Conservation (phyloP, 2,797 vertebrate genomes). For the Pantherophis alleghaniensis region DNA sequence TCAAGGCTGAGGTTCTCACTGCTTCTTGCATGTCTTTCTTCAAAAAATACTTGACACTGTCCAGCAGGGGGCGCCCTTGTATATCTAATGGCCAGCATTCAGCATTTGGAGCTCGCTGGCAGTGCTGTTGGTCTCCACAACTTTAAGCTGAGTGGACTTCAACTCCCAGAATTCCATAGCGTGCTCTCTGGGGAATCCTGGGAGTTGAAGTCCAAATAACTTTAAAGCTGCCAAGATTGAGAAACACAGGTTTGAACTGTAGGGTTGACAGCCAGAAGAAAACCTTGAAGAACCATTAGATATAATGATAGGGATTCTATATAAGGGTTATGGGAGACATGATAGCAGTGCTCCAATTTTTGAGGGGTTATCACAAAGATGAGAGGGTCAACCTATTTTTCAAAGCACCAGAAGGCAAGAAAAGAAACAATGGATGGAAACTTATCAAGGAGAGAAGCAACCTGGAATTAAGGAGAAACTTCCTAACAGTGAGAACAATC, state of each 20-base stretch:
- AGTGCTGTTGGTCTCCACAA: neutral
- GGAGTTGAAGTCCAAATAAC: neutral
- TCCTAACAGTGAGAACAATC: too few relatives aligned
- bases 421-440: too few relatives aligned
- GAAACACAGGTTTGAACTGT: neutral
- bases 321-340: too few relatives aligned
- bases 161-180: neutral
- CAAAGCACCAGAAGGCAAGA: too few relatives aligned
- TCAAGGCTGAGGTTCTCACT: neutral
- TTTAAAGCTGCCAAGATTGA: neutral
- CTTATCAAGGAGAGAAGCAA: too few relatives aligned
- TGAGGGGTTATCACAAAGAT: too few relatives aligned
- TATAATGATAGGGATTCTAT: neutral
- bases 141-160: neutral
- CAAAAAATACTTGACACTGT: conserved; percentile 43
- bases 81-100: neutral
- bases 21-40: neutral
- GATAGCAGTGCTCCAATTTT: too few relatives aligned
- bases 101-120: neutral
- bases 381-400: too few relatives aligned
- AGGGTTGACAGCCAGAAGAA: neutral
- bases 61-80: conserved; percentile 59
- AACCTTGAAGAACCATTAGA: neutral
- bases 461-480: too few relatives aligned
- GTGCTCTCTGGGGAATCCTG: neutral